A percentile compares a stretch with the other conserved stretches of the same genome.
Conservation (phyloP, 2,113 vertebrate species). For the Glaucomys volans region DNA sequence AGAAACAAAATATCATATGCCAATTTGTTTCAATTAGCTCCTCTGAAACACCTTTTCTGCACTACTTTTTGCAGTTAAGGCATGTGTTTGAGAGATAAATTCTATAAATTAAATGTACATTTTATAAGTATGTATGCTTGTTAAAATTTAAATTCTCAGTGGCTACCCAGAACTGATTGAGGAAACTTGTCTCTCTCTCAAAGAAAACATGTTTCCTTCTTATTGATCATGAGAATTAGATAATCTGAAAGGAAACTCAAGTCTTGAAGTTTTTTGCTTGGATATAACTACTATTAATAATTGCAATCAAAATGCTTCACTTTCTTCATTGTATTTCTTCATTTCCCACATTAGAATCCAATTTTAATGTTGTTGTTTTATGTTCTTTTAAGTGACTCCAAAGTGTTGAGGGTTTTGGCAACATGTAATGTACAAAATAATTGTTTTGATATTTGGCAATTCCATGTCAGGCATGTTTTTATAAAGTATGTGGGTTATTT, state of each 20-base stretch:
- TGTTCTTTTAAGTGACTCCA: neutral
- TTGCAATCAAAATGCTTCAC: neutral
- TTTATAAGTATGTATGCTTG: neutral
- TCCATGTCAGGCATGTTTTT: conserved; percentile 54
- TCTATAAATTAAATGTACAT: conserved; percentile 15
- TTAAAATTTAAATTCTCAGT: conserved; percentile 45
- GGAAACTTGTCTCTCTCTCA: conserved; percentile 13
- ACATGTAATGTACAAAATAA: neutral
- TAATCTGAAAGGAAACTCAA: neutral
- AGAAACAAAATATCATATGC: conserved; percentile 53
- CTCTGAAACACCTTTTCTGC: conserved; percentile 6
- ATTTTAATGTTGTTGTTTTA: conserved; percentile 1
- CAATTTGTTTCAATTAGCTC: conserved; percentile 68
- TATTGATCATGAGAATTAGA: neutral
- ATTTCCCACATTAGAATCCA: neutral
- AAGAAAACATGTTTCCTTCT: neutral
- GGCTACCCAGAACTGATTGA: neutral
- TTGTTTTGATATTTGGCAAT: conserved; percentile 19
- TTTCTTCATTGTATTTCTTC: neutral
- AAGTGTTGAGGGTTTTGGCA: neutral
- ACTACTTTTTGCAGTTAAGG: neutral
- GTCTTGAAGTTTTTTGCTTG: neutral
- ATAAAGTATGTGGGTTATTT: neutral
- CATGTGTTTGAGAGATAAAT: neutral
- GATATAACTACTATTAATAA: neutral